phyloP scores from a whole-genome alignment of 2,113 vertebrate species.

The Cricetomys ansorgei region DNA sequence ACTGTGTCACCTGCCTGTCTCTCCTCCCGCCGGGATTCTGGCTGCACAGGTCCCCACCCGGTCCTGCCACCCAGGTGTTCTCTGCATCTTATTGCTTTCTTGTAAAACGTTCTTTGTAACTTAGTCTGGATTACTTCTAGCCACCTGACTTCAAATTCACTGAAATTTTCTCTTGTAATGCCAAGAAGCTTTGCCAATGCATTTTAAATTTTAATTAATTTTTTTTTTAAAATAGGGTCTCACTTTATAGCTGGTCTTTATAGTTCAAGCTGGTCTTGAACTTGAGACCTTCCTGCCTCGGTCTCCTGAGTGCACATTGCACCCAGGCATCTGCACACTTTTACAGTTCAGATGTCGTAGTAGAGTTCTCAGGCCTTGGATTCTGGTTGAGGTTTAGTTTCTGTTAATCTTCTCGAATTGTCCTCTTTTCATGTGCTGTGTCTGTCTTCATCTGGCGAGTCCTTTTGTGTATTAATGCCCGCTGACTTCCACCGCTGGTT shows the following conservation, averaged over 20 bases:
- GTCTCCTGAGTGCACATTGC: not conserved
- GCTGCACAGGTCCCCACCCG: rapidly evolving
- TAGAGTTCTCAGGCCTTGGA: not conserved
- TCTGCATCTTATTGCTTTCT: not conserved
- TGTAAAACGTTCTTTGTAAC: not conserved
- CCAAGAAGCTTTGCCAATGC: not conserved
- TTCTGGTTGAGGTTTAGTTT: not conserved
- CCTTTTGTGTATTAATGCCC: too few species aligned
- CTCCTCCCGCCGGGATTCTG: not conserved
- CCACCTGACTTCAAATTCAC: too few species aligned
- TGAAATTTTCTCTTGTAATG: not conserved
- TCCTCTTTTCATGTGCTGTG: not conserved
- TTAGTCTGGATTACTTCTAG: not conserved
- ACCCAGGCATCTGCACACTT: not conserved
- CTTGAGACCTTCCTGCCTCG: not conserved
- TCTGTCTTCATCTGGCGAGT: not conserved
- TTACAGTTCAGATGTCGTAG: not conserved
- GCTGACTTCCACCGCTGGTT: not conserved
- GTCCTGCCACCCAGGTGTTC: rapidly evolving
- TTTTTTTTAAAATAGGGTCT: too few species aligned
- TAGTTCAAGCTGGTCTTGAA: not conserved
- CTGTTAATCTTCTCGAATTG: not conserved
- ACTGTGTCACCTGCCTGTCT: not conserved
- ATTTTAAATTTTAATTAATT: not conserved
- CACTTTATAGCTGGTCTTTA: not conserved